Conservation (phyloP, 2,888 invertebrate species). For the Hoplodrina ambigua region DNA sequence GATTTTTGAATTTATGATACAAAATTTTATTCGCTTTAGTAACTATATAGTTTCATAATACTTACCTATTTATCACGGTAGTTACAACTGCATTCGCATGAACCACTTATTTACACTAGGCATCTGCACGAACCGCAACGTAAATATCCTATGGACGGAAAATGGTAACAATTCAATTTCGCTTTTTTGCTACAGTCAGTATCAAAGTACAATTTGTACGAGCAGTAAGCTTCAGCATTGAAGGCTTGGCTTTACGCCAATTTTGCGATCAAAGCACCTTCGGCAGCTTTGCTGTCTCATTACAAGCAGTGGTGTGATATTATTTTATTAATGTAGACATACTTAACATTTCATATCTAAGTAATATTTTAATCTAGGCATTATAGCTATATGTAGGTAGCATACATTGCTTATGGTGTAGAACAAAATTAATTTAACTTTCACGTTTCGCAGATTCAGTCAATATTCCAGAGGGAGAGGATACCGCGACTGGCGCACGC, state of each 20-base stretch:
- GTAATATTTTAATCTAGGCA: conserved; percentile 59
- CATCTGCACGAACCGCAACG: conserved; percentile 84
- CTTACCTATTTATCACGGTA: conserved; percentile 81
- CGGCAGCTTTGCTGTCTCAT: conserved; percentile 82
- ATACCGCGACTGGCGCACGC: conserved; percentile 93
- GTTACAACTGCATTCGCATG: conserved; percentile 85
- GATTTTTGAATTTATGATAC: conserved; percentile 59
- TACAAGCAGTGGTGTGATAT: conserved; percentile 77
- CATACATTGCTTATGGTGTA: conserved; percentile 39
- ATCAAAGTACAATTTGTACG: conserved; percentile 80
- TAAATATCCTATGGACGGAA: conserved; percentile 85
- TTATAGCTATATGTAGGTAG: conserved; percentile 68
- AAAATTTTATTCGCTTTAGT: conserved; percentile 76
- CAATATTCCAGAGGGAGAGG: conserved; percentile 91
- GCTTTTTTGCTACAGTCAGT: conserved; percentile 87
- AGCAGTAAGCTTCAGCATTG: conserved; percentile 83
- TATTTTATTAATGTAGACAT: conserved; percentile 79
- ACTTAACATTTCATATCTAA: conserved; percentile 64
- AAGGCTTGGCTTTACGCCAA: conserved; percentile 85
- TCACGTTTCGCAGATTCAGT: conserved; percentile 88
- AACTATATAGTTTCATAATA: conserved; percentile 72
- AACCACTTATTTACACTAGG: conserved; percentile 79
- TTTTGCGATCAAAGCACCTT: conserved; percentile 80
- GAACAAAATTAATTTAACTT: conserved; percentile 56
- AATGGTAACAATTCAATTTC: conserved; percentile 90